Conservation (phyloP, 2,888 invertebrate genomes). For the Acronicta aceris region DNA sequence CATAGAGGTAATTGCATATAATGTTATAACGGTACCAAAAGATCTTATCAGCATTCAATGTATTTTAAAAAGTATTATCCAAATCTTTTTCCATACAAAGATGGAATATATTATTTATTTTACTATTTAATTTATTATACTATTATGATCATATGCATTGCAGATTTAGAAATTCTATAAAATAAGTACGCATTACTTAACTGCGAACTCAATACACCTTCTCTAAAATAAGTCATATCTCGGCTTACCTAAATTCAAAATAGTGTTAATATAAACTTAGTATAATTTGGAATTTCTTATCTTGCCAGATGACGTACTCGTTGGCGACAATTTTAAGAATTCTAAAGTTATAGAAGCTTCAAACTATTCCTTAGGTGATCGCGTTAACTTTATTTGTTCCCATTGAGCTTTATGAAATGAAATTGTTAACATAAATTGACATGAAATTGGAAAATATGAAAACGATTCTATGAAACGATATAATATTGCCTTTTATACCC, state of each 20-base stretch:
- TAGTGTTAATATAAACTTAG: constrained; percentile 71
- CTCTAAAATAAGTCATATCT: constrained; percentile 71
- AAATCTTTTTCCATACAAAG: neutral
- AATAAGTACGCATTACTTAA: too few relatives aligned
- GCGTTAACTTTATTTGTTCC: constrained; percentile 2
- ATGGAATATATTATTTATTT: too few relatives aligned
- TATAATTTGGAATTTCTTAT: constrained; percentile 77
- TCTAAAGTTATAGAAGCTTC: constrained; percentile 54
- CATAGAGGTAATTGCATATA: too few relatives aligned
- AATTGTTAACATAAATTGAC: constrained; percentile 4
- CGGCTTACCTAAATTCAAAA: constrained; percentile 72
- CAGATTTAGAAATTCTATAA: neutral
- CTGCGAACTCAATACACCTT: constrained; percentile 49
- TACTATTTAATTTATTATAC: too few relatives aligned
- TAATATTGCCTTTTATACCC: neutral
- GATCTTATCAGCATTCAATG: neutral
- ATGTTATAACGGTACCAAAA: neutral
- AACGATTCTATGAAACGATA: constrained; percentile 12
- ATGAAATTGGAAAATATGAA: neutral
- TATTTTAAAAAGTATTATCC: neutral
- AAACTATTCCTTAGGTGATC: constrained; percentile 28
- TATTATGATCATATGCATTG: neutral
- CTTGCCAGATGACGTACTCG: constrained; percentile 64
- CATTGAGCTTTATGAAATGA: neutral
- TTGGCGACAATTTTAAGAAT: constrained; percentile 53